Evolutionary conservation across 2,797 vertebrate species (phyloP).

Genomic region (Leptoclinus maculatus): DNA sequence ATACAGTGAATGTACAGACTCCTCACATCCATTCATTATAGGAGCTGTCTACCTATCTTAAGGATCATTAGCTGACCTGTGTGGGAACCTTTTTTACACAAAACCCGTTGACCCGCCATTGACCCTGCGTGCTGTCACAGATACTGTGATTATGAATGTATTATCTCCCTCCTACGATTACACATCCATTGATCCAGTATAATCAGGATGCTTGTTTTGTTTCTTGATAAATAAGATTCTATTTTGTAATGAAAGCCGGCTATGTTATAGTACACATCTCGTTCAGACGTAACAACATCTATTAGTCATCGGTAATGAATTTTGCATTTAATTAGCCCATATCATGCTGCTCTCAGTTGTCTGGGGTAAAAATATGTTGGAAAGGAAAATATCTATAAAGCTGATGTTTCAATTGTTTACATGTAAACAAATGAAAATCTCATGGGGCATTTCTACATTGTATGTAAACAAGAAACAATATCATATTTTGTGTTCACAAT

Average conservation of each 20-base stretch:
- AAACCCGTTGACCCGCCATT: neutral
- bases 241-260: conserved; percentile 16
- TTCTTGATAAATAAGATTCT: conserved; percentile 3
- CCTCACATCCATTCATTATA: neutral
- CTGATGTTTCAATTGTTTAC: conserved; percentile 3
- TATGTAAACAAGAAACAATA: neutral
- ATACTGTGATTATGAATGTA: conserved; percentile 2
- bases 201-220: conserved; percentile 12
- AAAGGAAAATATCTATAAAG: neutral
- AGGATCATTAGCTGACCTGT: neutral
- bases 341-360: neutral
- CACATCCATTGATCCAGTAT: conserved; percentile 6
- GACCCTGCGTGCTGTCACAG: neutral
- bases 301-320: conserved; percentile 28
- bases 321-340: conserved; percentile 26
- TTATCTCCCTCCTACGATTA: neutral
- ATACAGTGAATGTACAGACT: neutral
- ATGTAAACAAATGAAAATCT: neutral
- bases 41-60: neutral
- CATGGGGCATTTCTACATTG: neutral
- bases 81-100: neutral
- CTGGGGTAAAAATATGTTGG: neutral
- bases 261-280: conserved; percentile 3
- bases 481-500: neutral
- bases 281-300: neutral